Percentiles rank a stretch among this genome's conserved stretches.
phyloP scores from a whole-genome alignment of 2,113 vertebrate species.

The Anarhynchus alexandrinus region DNA sequence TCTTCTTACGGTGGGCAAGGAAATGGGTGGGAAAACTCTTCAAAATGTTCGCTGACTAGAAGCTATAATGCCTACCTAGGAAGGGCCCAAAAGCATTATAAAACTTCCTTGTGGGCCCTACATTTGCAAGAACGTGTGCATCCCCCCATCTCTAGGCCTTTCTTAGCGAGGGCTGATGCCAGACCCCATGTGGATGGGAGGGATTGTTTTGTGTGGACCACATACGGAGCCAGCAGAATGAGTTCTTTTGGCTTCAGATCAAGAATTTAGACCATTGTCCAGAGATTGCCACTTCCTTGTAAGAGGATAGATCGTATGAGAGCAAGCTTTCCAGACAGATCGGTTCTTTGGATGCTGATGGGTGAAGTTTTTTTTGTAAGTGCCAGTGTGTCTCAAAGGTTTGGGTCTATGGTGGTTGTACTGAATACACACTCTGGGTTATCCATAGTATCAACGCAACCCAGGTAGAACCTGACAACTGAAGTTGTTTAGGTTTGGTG shows the following conservation, averaged over 20 bases:
- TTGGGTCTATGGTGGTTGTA: neutral
- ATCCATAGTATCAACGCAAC: neutral
- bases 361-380: neutral
- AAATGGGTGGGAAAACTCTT: too few relatives aligned
- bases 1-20: neutral
- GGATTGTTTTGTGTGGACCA: neutral
- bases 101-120: neutral
- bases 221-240: neutral
- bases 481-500: neutral
- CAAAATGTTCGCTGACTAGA: neutral
- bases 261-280: neutral
- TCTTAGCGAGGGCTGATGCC: neutral
- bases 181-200: neutral
- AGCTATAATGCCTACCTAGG: neutral
- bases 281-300: neutral
- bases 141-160: neutral
- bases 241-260: neutral
- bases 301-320: neutral
- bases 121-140: neutral
- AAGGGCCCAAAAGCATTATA: neutral
- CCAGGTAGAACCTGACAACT: neutral
- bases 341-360: neutral
- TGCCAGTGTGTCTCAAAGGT: neutral
- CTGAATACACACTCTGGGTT: accelerated
- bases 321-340: neutral